These are phyloP conservation scores for Brachyrhaphis roseni DNA, from an alignment of 2,797 vertebrate genomes.

Conservation along the genomic window DNA sequence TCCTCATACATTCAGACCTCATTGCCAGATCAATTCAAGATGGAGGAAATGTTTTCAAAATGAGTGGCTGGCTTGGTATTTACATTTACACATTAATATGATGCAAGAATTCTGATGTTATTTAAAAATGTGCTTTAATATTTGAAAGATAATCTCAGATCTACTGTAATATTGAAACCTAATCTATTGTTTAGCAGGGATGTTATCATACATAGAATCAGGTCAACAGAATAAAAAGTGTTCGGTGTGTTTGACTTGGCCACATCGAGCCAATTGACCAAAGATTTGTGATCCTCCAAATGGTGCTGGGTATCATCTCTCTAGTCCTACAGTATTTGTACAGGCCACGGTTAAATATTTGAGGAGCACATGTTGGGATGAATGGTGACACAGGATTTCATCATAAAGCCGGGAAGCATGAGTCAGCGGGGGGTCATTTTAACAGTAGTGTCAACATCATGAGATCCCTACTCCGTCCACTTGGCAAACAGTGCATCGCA, in stretches of 20 bases:
- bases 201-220: slow-evolving; percentile 46
- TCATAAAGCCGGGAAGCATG: slow-evolving; percentile 78
- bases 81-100: neutral
- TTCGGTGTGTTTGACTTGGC: slow-evolving; percentile 68
- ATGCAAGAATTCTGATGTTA: neutral
- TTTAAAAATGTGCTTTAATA: slow-evolving; percentile 8
- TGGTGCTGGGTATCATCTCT: slow-evolving; percentile 58
- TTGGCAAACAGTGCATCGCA: slow-evolving; percentile 78
- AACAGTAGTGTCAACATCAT: slow-evolving; percentile 79
- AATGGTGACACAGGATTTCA: slow-evolving; percentile 79
- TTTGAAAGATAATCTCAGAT: slow-evolving; percentile 7
- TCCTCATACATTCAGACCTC: neutral
- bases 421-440: slow-evolving; percentile 78
- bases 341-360: slow-evolving; percentile 82
- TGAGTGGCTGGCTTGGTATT: neutral
- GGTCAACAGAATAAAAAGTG: slow-evolving; percentile 63
- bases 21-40: neutral
- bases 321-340: slow-evolving; percentile 70
- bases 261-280: slow-evolving; percentile 56
- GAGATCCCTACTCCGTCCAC: slow-evolving; percentile 68
- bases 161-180: slow-evolving; percentile 20
- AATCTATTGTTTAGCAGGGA: slow-evolving; percentile 35
- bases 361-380: slow-evolving; percentile 81
- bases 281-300: slow-evolving; percentile 72
- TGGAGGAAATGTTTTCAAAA: neutral